Evolutionary conservation across 1,140 invertebrate genomes (phyloP), one percentile per base, ranked within the genome.

Genomic region (Hyles euphorbiae): DNA sequence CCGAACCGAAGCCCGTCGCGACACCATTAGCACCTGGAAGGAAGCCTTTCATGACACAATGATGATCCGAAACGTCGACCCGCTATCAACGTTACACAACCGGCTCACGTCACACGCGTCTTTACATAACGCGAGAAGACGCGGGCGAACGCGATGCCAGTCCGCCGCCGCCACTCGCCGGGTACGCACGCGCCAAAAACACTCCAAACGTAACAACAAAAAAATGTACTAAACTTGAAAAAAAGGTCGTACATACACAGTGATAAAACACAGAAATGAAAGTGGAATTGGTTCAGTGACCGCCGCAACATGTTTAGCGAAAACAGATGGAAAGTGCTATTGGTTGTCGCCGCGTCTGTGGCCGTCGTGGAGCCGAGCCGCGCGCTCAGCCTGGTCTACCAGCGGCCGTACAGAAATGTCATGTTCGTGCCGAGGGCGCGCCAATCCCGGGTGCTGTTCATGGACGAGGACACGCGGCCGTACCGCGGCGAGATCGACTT

Each of bases 321-420:
- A 77, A 81, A 80, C 69, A 76, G 63, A 72, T 89, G 83, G 88
- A 90, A 89, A 85, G 81, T 89, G 61, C 68, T 89, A 63, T 62
- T 90, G 61, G 61, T 89, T 44, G 65, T 86, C 44, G 74, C 73
- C 50, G 78, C 81, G 59, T 70, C 81, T 34, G 73, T 79, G 45
- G 75, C 69, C 10, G 76, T 78, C 34, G 76, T 67, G 60, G 85
- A 87, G 63, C 68, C 81, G 60, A 81, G 69, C 63, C 79, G 77
- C 53, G 83, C 83, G 62, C 61, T 85, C 3, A 83, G 76, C 60
- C 56, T 85, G 71, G 72, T 76, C 54, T 81, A 84, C 65, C 72
- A 74, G 58, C 77, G 72, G 51, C 75, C 76, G 5, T 74, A 76
- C 49, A 77, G 60, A 47, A 63, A 75, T 34, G 78, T 82, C n/a